Conservation (phyloP, 2,888 invertebrate species). For the Diplolepis rosae region DNA sequence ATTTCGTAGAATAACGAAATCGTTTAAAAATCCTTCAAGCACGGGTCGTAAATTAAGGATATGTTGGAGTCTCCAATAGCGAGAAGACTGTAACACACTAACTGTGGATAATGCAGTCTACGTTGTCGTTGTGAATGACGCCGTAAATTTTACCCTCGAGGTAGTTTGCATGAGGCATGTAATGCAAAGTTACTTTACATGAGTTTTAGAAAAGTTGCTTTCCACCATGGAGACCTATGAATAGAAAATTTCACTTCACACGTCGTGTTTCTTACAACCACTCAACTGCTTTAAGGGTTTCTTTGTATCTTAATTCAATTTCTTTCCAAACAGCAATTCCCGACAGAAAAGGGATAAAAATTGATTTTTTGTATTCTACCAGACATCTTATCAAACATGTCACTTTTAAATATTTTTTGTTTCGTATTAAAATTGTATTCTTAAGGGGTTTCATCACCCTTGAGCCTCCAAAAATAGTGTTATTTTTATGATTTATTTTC, state of each 20-base stretch:
- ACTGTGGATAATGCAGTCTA: constrained; percentile 43
- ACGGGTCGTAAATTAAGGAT: constrained; percentile 44
- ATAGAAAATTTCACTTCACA: not conserved
- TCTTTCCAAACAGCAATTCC: not conserved
- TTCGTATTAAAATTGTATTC: too few species aligned
- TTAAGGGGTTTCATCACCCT: too few species aligned
- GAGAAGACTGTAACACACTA: constrained; percentile 41
- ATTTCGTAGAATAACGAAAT: constrained; percentile 39
- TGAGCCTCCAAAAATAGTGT: too few species aligned
- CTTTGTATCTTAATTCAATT: not conserved
- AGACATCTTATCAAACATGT: too few species aligned
- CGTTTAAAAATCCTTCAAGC: constrained; percentile 37
- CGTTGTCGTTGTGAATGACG: constrained; percentile 44
- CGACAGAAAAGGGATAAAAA: not conserved
- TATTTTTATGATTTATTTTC: too few species aligned
- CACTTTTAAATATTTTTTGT: too few species aligned
- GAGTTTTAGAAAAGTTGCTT: too few species aligned
- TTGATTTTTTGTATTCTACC: too few species aligned
- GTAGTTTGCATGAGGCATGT: constrained; percentile 11
- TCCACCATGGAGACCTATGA: not conserved
- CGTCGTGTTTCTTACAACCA: not conserved
- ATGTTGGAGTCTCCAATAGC: constrained; percentile 40
- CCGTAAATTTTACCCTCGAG: constrained; percentile 44
- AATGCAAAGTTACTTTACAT: not conserved
- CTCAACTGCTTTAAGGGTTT: not conserved